phyloP scores from a whole-genome alignment of 2,888 invertebrate species.

The Boloria selene region DNA sequence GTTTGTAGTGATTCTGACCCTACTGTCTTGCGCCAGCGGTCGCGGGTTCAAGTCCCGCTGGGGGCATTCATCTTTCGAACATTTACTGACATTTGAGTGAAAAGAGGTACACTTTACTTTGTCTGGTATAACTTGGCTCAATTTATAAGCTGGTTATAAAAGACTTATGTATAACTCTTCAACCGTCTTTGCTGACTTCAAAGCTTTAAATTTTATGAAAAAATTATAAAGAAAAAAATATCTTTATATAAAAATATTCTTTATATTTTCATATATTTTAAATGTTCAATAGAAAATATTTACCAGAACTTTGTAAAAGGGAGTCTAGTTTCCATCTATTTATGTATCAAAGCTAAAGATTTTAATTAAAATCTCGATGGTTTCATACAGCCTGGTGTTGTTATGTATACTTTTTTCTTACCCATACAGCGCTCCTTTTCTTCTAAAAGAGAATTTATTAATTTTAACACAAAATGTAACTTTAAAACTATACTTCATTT shows the following conservation, averaged over 20 bases:
- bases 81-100: no score
- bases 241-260: no score
- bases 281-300: constrained; percentile 12
- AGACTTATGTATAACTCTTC: no score
- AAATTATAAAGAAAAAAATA: no score
- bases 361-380: constrained; percentile 29
- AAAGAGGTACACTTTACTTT: no score
- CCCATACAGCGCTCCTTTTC: background rate
- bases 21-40: no score
- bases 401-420: constrained; percentile 12
- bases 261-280: no score
- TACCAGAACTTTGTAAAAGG: constrained; percentile 11
- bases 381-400: constrained; percentile 15
- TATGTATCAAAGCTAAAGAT: constrained; percentile 14
- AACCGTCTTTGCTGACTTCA: no score
- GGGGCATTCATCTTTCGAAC: no score
- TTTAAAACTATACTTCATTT: background rate
- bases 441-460: background rate
- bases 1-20: no score
- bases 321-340: constrained; percentile 16
- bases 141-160: background rate
- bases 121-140: background rate
- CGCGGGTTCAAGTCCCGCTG: no score
- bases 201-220: no score
- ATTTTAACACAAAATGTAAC: background rate